phyloP scores from a whole-genome alignment of 1,140 invertebrate genomes.

The Nebria ingens region DNA sequence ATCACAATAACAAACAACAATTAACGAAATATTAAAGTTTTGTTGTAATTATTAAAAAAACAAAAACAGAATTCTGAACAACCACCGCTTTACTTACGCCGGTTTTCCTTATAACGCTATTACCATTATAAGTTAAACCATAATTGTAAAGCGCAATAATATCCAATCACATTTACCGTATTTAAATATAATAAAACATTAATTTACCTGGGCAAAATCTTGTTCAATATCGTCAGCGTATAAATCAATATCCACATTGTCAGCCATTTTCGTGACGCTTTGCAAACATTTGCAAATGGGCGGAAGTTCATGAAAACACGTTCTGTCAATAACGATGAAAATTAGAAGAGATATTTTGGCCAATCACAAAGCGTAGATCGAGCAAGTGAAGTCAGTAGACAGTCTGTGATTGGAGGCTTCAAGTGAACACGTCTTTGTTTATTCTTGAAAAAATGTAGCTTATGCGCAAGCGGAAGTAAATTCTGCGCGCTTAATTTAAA shows the following conservation, averaged over 20 bases:
- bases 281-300: slow-evolving; percentile 12
- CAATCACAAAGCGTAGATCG: too few species aligned
- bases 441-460: too few species aligned
- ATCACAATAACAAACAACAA: background rate
- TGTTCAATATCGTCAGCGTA: slow-evolving; percentile 94
- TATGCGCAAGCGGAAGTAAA: background rate
- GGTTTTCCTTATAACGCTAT: background rate
- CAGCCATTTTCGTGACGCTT: slow-evolving; percentile 64
- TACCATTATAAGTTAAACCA: too few species aligned
- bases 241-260: slow-evolving; percentile 91
- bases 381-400: too few species aligned
- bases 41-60: too few species aligned
- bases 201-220: slow-evolving; percentile 84
- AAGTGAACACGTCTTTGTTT: too few species aligned
- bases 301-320: slow-evolving; percentile 3
- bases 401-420: too few species aligned
- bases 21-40: background rate
- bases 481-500: background rate
- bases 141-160: too few species aligned
- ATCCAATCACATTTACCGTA: too few species aligned
- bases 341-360: background rate
- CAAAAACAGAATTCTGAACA: background rate
- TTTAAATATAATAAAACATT: too few species aligned
- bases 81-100: background rate
- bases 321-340: slow-evolving; percentile 6